A percentile compares a stretch with the other conserved stretches of the same genome.
Evolutionary conservation across 2,888 invertebrate species (phyloP).

Genomic region (Fragum fragum): DNA sequence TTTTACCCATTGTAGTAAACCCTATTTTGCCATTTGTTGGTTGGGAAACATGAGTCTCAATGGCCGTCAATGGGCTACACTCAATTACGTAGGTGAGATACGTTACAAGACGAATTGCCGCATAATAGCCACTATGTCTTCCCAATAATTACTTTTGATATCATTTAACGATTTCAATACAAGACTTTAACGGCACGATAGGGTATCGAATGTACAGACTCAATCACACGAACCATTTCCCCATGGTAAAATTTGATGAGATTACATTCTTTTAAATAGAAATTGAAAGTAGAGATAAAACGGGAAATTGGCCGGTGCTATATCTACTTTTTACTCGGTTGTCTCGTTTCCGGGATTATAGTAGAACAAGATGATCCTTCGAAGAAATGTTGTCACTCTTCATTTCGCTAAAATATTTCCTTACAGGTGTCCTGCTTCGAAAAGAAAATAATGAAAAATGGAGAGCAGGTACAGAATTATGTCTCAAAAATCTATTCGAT

Average conservation of each 20-base stretch:
- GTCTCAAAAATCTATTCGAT: too few relatives aligned
- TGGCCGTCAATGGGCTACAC: not conserved
- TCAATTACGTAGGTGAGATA: not conserved
- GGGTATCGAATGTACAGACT: not conserved
- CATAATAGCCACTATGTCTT: slow-evolving; percentile 1
- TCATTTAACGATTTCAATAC: not conserved
- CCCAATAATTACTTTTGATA: slow-evolving; percentile 8
- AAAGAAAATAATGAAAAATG: too few relatives aligned
- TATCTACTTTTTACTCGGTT: not conserved
- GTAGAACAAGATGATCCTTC: too few relatives aligned
- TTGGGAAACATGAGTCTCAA: too few relatives aligned
- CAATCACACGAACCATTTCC: not conserved
- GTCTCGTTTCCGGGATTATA: not conserved
- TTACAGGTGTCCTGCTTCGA: too few relatives aligned
- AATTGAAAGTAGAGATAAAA: not conserved
- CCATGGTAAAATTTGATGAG: not conserved
- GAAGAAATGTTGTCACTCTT: too few relatives aligned
- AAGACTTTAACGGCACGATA: not conserved
- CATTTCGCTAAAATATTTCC: too few relatives aligned
- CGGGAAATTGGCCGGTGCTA: not conserved
- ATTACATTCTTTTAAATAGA: not conserved
- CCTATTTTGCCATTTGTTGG: too few relatives aligned
- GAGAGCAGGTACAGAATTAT: too few relatives aligned
- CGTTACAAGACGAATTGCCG: not conserved
- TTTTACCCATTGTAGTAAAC: too few relatives aligned